A percentile compares a stretch with the other conserved stretches of the same genome.
These are phyloP conservation scores for Aspidiotus destructor DNA, from an alignment of 2,888 invertebrate species.

Conservation along the genomic window DNA sequence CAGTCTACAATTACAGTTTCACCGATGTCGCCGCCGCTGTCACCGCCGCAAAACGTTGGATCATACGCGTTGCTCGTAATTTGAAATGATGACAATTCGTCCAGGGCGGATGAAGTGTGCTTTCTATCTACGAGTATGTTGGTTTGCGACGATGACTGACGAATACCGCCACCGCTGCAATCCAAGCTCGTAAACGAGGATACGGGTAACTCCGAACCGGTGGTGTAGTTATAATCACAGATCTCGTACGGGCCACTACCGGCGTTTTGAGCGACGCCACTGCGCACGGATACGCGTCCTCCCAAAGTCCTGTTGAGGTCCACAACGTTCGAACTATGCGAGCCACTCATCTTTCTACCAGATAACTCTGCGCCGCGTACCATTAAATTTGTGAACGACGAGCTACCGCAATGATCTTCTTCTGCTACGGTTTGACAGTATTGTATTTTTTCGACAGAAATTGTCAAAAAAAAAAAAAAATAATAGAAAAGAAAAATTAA, in stretches of 20 bases:
- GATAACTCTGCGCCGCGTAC: constrained; percentile 26
- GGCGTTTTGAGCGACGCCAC: background rate
- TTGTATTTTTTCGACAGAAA: background rate
- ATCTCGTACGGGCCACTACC: too few species aligned
- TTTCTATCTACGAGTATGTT: background rate
- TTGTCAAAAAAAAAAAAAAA: background rate
- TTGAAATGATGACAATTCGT: too few species aligned
- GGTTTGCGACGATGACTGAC: background rate
- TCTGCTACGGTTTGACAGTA: constrained; percentile 49
- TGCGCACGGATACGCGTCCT: constrained; percentile 22
- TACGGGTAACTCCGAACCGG: too few species aligned
- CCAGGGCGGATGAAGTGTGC: too few species aligned
- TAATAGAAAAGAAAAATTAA: background rate
- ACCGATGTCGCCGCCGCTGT: constrained; percentile 5
- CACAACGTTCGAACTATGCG: constrained; percentile 6
- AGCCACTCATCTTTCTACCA: constrained; percentile 15
- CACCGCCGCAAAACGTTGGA: background rate
- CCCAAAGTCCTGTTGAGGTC: constrained; percentile 19
- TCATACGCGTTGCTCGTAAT: constrained; percentile 1
- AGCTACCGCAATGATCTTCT: constrained; percentile 56
- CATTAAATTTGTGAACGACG: constrained; percentile 18
- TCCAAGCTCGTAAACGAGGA: too few species aligned
- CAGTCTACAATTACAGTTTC: constrained; percentile 4
- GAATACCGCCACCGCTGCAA: too few species aligned
- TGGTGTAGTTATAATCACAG: too few species aligned